A percentile compares a stretch with the other conserved stretches of the same genome.
phyloP scores from a whole-genome alignment of 1,140 invertebrate genomes.

The Euwallacea fornicatus region DNA sequence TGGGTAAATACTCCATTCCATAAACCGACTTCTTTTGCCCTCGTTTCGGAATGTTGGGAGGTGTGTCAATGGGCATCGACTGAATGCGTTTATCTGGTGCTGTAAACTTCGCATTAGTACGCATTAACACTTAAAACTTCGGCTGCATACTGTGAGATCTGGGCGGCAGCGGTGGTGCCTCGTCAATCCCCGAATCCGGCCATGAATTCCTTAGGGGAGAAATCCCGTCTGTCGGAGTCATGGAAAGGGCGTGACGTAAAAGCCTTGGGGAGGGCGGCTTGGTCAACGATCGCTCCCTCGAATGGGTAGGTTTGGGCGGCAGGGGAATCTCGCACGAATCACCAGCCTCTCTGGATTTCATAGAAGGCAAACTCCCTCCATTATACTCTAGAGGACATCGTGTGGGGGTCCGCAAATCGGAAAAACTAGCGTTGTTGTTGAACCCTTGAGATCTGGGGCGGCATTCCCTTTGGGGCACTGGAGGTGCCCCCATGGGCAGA shows the following conservation, averaged over 20 bases:
- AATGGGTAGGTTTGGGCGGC: slow-evolving; percentile 60
- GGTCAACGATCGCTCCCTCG: slow-evolving; percentile 58
- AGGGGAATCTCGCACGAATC: slow-evolving; percentile 51
- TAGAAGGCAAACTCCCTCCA: slow-evolving; percentile 52
- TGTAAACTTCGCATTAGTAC: slow-evolving; percentile 39
- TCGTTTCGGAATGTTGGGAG: slow-evolving; percentile 64
- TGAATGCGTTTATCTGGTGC: slow-evolving; percentile 61
- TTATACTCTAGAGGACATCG: slow-evolving; percentile 52
- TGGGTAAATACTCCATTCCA: slow-evolving; percentile 46
- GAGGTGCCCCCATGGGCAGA: slow-evolving; percentile 56
- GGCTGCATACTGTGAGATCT: slow-evolving; percentile 59
- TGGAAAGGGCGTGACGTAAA: slow-evolving; percentile 57
- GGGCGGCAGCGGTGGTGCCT: slow-evolving; percentile 64
- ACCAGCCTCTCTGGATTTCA: slow-evolving; percentile 37
- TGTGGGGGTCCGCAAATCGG: slow-evolving; percentile 50
- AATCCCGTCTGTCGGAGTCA: slow-evolving; percentile 55
- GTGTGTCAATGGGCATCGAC: slow-evolving; percentile 52
- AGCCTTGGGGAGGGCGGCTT: slow-evolving; percentile 64
- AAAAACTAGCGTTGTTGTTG: slow-evolving; percentile 48
- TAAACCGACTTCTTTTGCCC: slow-evolving; percentile 57
- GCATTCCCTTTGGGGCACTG: slow-evolving; percentile 61
- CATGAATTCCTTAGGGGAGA: slow-evolving; percentile 60
- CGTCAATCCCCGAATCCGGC: slow-evolving; percentile 58
- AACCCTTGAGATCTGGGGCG: slow-evolving; percentile 62
- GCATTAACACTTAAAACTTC: background rate